phyloP scores from a whole-genome alignment of 1,140 invertebrate genomes.

The Ceratoteleas bidentatus region DNA sequence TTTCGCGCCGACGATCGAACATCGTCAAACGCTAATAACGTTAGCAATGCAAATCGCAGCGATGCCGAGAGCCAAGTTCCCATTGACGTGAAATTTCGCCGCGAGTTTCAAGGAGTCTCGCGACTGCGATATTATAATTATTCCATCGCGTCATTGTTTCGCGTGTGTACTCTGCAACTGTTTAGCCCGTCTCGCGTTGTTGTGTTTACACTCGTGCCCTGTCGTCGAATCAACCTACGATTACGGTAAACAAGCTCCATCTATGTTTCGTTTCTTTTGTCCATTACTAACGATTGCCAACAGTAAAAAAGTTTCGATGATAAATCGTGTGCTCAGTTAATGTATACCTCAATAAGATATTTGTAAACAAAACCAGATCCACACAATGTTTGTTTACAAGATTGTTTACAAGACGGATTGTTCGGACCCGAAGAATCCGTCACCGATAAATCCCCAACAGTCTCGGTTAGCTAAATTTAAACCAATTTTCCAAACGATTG shows the following conservation, averaged over 20 bases:
- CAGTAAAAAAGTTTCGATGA: background rate
- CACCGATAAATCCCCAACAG: no score
- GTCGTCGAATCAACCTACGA: conserved; percentile 1
- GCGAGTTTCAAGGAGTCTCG: conserved; percentile 16
- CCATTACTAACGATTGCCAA: no score
- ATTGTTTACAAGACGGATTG: background rate
- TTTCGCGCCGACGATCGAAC: background rate
- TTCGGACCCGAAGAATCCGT: no score
- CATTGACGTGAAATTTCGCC: conserved; percentile 10
- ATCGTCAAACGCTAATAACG: conserved; percentile 9
- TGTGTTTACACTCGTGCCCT: conserved; percentile 4
- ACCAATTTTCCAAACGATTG: no score
- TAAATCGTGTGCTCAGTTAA: background rate
- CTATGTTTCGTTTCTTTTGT: no score
- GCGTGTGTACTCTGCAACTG: conserved; percentile 11
- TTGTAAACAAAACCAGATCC: no score
- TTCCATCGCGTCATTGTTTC: conserved; percentile 16
- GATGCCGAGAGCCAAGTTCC: conserved; percentile 1
- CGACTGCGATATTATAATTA: conserved; percentile 16
- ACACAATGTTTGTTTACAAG: no score
- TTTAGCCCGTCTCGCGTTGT: conserved; percentile 4
- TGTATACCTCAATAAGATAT: no score
- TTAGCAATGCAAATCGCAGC: conserved; percentile 18
- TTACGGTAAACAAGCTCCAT: background rate
- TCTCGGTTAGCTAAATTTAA: no score